Percentiles rank a stretch among this genome's conserved stretches.
phyloP scores from a whole-genome alignment of 2,113 vertebrate species.

The Sebastes schlegelii region DNA sequence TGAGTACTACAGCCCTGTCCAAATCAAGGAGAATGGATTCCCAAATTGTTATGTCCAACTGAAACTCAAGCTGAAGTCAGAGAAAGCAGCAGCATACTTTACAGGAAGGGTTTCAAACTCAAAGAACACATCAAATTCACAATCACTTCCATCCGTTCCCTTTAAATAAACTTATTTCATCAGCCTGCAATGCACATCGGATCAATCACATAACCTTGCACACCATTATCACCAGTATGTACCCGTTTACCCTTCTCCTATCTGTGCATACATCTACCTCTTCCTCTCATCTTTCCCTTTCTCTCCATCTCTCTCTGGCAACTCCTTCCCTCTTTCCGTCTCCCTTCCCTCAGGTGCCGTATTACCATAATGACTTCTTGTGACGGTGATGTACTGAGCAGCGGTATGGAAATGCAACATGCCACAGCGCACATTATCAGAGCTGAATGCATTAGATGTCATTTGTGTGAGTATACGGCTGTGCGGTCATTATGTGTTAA shows the following conservation, averaged over 20 bases:
- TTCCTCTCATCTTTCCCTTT: slow-evolving; percentile 28
- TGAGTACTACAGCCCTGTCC: not conserved
- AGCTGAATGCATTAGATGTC: slow-evolving; percentile 82
- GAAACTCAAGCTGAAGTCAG: not conserved
- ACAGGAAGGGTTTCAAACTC: not conserved
- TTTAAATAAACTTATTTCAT: slow-evolving; percentile 32
- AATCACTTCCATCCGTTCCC: slow-evolving; percentile 25
- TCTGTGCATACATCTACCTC: slow-evolving; percentile 29
- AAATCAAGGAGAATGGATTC: not conserved
- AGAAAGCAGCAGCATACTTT: not conserved
- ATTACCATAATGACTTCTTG: slow-evolving; percentile 86
- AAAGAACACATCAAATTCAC: not conserved
- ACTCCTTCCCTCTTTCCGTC: slow-evolving; percentile 64
- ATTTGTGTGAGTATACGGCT: slow-evolving; percentile 75
- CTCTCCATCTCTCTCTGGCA: slow-evolving; percentile 59
- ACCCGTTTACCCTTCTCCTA: slow-evolving; percentile 51
- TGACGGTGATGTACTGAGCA: slow-evolving; percentile 80
- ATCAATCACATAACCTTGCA: slow-evolving; percentile 36
- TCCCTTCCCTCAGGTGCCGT: slow-evolving; percentile 83
- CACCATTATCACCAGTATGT: slow-evolving; percentile 30
- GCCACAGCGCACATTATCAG: slow-evolving; percentile 79
- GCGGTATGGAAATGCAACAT: slow-evolving; percentile 82
- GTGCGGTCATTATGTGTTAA: slow-evolving; percentile 81
- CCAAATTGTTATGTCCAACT: not conserved
- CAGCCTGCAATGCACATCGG: slow-evolving; percentile 17